Evolutionary conservation across 2,888 invertebrate genomes (phyloP).

Genomic region (Encarsia formosa): DNA sequence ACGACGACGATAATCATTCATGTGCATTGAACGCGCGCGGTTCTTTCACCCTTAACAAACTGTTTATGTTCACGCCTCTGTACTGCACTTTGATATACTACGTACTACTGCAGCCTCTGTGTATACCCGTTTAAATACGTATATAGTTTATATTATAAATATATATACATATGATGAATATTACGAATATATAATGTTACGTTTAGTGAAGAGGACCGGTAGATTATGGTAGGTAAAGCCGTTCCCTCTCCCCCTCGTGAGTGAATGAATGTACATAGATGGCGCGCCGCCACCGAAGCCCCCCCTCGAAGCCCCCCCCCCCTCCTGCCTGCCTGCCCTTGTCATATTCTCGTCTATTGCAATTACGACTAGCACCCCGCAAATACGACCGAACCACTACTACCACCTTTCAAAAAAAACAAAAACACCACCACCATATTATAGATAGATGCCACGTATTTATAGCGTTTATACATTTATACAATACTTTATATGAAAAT

Average conservation of each 20-base stretch:
- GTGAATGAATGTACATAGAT: slow-evolving; percentile 52
- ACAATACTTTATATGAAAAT: slow-evolving; percentile 53
- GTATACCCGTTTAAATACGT: slow-evolving; percentile 32
- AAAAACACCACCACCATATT: too few species aligned
- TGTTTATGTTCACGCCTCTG: slow-evolving; percentile 5
- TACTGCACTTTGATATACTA: slow-evolving; percentile 8
- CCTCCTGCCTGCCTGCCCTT: slow-evolving; percentile 50
- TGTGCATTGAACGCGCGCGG: slow-evolving; percentile 39
- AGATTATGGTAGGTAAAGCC: slow-evolving; percentile 51
- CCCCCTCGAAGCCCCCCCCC: slow-evolving; percentile 50
- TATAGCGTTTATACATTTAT: slow-evolving; percentile 54
- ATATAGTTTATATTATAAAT: slow-evolving; percentile 20
- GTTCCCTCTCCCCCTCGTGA: slow-evolving; percentile 33
- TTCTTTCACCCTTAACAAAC: slow-evolving; percentile 19
- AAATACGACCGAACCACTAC: slow-evolving; percentile 43
- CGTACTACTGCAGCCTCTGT: slow-evolving; percentile 26
- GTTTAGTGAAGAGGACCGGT: slow-evolving; percentile 48
- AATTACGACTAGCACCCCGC: slow-evolving; percentile 52
- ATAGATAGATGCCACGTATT: slow-evolving; percentile 53
- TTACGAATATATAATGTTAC: slow-evolving; percentile 42
- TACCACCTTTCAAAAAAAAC: too few species aligned
- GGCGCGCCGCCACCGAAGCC: slow-evolving; percentile 51
- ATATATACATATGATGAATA: slow-evolving; percentile 32
- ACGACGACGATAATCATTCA: slow-evolving; percentile 43
- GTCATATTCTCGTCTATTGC: slow-evolving; percentile 50